phyloP scores from a whole-genome alignment of 1,140 invertebrate species.

The Anagrus nilaparvatae region DNA sequence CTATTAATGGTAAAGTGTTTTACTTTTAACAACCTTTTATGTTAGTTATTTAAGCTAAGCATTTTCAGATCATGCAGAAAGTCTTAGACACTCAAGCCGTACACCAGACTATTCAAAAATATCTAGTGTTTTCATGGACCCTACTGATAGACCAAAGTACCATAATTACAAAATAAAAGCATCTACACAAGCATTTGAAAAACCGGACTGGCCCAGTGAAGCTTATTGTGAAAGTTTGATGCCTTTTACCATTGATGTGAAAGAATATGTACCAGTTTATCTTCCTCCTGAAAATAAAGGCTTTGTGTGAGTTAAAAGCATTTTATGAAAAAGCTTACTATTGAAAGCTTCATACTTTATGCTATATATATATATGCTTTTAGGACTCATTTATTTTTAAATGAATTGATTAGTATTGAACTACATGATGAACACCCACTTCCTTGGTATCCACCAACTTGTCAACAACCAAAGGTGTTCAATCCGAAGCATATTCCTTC shows the following conservation, averaged over 20 bases:
- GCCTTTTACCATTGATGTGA: constrained; percentile 16
- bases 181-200: constrained; percentile 22
- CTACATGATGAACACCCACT: constrained; percentile 52
- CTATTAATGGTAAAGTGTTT: constrained; percentile 20
- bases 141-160: constrained; percentile 23
- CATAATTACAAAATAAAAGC: constrained; percentile 22
- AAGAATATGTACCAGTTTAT: constrained; percentile 45
- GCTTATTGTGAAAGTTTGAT: constrained; percentile 22
- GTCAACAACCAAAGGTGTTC: constrained; percentile 39
- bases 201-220: constrained; percentile 24
- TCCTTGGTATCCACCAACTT: constrained; percentile 66
- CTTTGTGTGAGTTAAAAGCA: constrained; percentile 48
- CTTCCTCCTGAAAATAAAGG: constrained; percentile 68
- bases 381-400: constrained; percentile 44
- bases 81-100: not conserved
- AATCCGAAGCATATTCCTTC: constrained; percentile 38
- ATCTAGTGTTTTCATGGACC: constrained; percentile 24
- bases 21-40: constrained; percentile 3
- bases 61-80: too few species aligned
- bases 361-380: constrained; percentile 12
- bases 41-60: too few species aligned
- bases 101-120: constrained; percentile 13
- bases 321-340: not conserved
- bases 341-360: not conserved
- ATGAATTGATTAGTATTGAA: constrained; percentile 50